Conservation (phyloP, 2,888 invertebrate genomes). For the Sceliomorpha sp. region DNA sequence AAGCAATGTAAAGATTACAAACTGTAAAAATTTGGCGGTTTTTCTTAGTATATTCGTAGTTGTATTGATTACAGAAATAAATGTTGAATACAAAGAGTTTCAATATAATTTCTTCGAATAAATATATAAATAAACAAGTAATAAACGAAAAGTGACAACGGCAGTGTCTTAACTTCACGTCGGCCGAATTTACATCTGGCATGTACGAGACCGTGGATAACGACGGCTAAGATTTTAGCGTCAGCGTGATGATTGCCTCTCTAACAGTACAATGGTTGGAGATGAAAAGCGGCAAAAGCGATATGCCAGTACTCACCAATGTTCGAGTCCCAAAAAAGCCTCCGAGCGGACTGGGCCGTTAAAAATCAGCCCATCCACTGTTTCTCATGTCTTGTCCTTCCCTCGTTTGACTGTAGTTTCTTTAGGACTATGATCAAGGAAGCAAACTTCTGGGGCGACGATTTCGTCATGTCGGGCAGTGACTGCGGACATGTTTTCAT, state of each 20-base stretch:
- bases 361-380: constrained; percentile 67
- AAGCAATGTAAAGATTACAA: too few species aligned
- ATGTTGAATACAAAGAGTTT: too few species aligned
- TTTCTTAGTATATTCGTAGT: too few species aligned
- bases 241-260: constrained; percentile 34
- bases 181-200: constrained; percentile 21
- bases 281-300: constrained; percentile 59
- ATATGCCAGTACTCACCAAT: constrained; percentile 55
- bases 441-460: constrained; percentile 91
- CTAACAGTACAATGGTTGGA: constrained; percentile 38
- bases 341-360: constrained; percentile 77
- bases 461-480: constrained; percentile 92
- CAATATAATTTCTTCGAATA: too few species aligned
- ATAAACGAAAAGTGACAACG: background rate
- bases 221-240: constrained; percentile 27
- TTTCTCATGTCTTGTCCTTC: constrained; percentile 59
- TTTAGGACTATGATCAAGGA: constrained; percentile 91
- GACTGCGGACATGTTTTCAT: constrained; percentile 94
- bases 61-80: too few species aligned
- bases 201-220: constrained; percentile 42
- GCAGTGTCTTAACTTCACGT: constrained; percentile 6
- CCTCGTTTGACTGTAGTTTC: constrained; percentile 79
- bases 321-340: constrained; percentile 73
- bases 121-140: too few species aligned
- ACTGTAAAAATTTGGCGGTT: too few species aligned